Evolutionary conservation across 2,888 invertebrate genomes (phyloP).

Genomic region (Tenthredo mesomela): DNA sequence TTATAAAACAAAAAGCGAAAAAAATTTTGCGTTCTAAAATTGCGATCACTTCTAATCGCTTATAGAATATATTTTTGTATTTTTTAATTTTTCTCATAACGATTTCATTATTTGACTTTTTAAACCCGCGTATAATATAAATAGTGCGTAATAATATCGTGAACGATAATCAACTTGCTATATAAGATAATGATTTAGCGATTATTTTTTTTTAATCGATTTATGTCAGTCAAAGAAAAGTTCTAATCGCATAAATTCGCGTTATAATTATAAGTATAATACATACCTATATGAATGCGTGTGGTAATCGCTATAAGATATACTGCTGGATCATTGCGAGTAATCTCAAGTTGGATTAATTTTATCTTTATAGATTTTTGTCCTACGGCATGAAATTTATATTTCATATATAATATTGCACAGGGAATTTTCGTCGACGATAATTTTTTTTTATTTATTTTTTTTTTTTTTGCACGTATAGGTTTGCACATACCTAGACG

Average conservation of each 20-base stretch:
- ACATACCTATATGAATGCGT: not conserved
- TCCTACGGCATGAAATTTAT: not conserved
- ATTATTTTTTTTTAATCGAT: not conserved
- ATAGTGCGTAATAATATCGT: not conserved
- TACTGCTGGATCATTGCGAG: not conserved
- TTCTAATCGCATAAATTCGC: not conserved
- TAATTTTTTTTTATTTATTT: too few relatives aligned
- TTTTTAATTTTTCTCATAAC: too few relatives aligned
- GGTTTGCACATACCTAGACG: not conserved
- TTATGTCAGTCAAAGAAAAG: not conserved
- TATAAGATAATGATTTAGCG: not conserved
- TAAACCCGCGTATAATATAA: not conserved
- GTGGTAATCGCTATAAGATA: not conserved
- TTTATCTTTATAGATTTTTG: not conserved
- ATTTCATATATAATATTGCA: not conserved
- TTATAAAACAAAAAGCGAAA: not conserved
- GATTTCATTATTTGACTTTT: not conserved
- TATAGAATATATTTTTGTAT: too few relatives aligned
- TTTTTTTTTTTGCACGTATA: not conserved
- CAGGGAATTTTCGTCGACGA: not conserved
- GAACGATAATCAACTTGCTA: not conserved
- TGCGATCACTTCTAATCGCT: not conserved
- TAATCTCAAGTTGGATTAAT: not conserved
- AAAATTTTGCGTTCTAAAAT: not conserved
- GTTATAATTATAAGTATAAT: not conserved